Evolutionary conservation across 2,797 vertebrate genomes (phyloP).

Genomic region (Enteromius viviparus): DNA sequence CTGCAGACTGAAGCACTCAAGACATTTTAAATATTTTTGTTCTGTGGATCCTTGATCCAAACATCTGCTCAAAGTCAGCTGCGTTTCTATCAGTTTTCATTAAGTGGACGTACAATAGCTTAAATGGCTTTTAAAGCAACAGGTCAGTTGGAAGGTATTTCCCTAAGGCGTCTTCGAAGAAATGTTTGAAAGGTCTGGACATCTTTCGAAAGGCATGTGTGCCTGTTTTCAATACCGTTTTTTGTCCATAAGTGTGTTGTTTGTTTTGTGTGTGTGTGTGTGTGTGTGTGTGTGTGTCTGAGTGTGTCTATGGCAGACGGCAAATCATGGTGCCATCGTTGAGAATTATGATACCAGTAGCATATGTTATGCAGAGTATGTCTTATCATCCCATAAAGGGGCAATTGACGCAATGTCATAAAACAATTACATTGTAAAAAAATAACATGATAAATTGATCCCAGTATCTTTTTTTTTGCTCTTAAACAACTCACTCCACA

Average conservation of each 20-base stretch:
- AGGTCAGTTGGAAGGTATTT: slow-evolving; percentile 21
- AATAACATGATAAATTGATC: slow-evolving; percentile 32
- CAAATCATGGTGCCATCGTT: slow-evolving; percentile 49
- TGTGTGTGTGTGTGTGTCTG: slow-evolving; percentile 5
- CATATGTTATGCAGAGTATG: slow-evolving; percentile 68
- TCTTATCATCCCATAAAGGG: slow-evolving; percentile 59
- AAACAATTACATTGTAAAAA: slow-evolving; percentile 62
- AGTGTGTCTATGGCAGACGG: not conserved
- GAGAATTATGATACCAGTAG: slow-evolving; percentile 66
- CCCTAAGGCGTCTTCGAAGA: slow-evolving; percentile 8
- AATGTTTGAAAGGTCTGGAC: slow-evolving; percentile 46
- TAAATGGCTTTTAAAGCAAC: slow-evolving; percentile 67
- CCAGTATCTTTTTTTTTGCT: slow-evolving; percentile 55
- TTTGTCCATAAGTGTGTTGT: slow-evolving; percentile 11
- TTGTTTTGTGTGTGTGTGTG: slow-evolving; percentile 31
- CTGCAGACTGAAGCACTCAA: slow-evolving; percentile 27
- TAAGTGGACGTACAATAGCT: slow-evolving; percentile 55
- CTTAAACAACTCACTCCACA: slow-evolving; percentile 16
- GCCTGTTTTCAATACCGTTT: not conserved
- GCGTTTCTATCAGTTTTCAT: slow-evolving; percentile 52
- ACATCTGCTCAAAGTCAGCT: slow-evolving; percentile 48
- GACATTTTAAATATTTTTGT: slow-evolving; percentile 60
- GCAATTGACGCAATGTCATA: slow-evolving; percentile 62
- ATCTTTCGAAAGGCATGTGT: not conserved
- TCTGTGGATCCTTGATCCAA: slow-evolving; percentile 50